These are phyloP conservation scores for Gopherus flavomarginatus DNA, from an alignment of 2,113 vertebrate species.

Conservation along the genomic window DNA sequence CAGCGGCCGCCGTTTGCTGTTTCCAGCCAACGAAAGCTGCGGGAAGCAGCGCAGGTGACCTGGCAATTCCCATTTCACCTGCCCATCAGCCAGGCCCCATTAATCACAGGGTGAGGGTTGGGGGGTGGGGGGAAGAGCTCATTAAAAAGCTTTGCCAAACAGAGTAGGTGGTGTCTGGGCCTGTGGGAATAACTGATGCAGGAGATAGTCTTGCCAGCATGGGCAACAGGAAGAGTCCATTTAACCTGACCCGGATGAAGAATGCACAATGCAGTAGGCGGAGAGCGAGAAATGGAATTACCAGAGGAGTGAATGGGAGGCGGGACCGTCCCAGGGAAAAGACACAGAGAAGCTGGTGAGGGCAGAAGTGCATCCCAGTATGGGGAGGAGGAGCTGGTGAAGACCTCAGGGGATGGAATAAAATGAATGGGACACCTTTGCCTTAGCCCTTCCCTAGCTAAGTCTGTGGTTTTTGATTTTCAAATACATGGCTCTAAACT, in stretches of 20 bases:
- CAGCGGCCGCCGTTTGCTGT: too few relatives aligned
- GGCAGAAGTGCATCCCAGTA: not conserved
- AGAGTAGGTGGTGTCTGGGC: accelerated
- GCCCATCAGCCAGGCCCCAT: not conserved
- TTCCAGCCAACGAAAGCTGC: too few relatives aligned
- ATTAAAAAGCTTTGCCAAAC: not conserved
- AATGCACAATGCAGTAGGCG: not conserved
- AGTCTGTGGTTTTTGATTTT: not conserved
- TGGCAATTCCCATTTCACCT: not conserved
- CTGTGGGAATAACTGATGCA: not conserved
- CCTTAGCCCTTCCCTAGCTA: not conserved
- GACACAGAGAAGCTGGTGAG: not conserved
- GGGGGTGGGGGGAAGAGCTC: not conserved
- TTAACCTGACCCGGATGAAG: not conserved
- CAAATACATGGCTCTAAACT: not conserved
- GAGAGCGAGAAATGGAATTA: not conserved
- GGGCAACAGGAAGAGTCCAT: not conserved
- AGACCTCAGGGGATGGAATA: not conserved
- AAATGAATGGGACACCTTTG: accelerated
- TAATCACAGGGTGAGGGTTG: not conserved
- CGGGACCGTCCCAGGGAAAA: not conserved
- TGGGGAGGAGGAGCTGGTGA: not conserved
- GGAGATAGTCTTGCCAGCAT: not conserved
- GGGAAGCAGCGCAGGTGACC: not conserved
- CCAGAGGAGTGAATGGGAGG: not conserved